phyloP scores from a whole-genome alignment of 2,797 vertebrate genomes.

The Menidia menidia region DNA sequence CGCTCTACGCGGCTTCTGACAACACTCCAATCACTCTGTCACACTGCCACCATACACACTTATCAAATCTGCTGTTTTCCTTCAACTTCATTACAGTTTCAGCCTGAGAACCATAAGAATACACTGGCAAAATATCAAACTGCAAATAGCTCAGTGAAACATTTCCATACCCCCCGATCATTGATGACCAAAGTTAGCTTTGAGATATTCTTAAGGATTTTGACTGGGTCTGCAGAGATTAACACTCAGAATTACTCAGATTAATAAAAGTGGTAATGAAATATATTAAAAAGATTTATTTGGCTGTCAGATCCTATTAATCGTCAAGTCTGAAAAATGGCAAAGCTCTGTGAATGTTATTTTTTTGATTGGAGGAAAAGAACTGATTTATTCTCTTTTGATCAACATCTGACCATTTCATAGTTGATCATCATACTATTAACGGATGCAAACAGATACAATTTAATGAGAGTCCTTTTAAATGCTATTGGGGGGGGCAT shows the following conservation, averaged over 20 bases:
- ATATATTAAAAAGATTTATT: constrained; percentile 16
- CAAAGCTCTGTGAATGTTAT: too few relatives aligned
- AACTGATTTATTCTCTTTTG: too few relatives aligned
- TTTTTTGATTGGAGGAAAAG: too few relatives aligned
- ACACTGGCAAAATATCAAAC: too few relatives aligned
- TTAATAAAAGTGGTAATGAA: constrained; percentile 10
- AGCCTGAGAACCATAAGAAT: neutral
- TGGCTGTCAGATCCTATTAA: constrained; percentile 8
- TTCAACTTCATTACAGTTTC: neutral
- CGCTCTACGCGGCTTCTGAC: constrained; percentile 8
- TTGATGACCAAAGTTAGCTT: too few relatives aligned
- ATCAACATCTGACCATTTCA: too few relatives aligned
- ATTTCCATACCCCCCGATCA: too few relatives aligned
- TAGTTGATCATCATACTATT: too few relatives aligned
- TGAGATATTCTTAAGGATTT: neutral
- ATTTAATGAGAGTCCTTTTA: too few relatives aligned
- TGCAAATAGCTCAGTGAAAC: too few relatives aligned
- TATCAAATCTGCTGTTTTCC: neutral
- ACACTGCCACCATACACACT: neutral
- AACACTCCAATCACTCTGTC: constrained; percentile 15
- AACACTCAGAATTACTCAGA: neutral
- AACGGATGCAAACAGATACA: too few relatives aligned
- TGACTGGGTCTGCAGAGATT: constrained; percentile 2
- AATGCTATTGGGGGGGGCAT: too few relatives aligned
- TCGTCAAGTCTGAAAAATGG: neutral